These are phyloP conservation scores for Esox niger DNA, from an alignment of 2,113 vertebrate species.

Conservation along the genomic window DNA sequence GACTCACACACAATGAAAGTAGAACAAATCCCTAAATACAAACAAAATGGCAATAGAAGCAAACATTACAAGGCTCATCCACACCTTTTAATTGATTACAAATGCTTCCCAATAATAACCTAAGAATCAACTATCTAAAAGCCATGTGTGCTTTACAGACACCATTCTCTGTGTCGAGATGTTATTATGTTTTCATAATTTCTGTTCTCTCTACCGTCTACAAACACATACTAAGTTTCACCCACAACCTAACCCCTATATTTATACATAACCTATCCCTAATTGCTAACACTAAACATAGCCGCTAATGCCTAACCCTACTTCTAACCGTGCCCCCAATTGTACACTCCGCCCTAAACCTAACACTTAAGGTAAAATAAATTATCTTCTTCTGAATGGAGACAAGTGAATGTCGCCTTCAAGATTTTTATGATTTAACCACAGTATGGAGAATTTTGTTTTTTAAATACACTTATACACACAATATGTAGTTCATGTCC, in stretches of 20 bases:
- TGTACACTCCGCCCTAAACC: no score
- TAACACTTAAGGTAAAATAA: no score
- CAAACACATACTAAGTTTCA: no score
- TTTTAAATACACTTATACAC: background rate
- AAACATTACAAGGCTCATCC: background rate
- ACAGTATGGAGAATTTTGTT: no score
- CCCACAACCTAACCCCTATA: no score
- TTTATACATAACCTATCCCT: no score
- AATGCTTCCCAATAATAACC: background rate
- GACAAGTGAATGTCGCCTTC: no score
- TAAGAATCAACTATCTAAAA: background rate
- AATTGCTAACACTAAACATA: no score
- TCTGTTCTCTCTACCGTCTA: background rate
- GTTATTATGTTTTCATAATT: background rate
- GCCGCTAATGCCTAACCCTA: no score
- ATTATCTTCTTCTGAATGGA: no score
- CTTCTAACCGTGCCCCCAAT: no score
- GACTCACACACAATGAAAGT: background rate
- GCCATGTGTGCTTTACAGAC: background rate
- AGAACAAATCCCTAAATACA: background rate
- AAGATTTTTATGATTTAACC: no score
- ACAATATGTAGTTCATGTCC: slow-evolving; percentile 18
- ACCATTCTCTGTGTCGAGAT: background rate
- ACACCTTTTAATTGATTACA: background rate
- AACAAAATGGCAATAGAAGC: background rate